Percentiles rank a stretch among this genome's conserved stretches.
These are phyloP conservation scores for Hemibagrus guttatus DNA, from an alignment of 2,797 vertebrate species.

Conservation along the genomic window DNA sequence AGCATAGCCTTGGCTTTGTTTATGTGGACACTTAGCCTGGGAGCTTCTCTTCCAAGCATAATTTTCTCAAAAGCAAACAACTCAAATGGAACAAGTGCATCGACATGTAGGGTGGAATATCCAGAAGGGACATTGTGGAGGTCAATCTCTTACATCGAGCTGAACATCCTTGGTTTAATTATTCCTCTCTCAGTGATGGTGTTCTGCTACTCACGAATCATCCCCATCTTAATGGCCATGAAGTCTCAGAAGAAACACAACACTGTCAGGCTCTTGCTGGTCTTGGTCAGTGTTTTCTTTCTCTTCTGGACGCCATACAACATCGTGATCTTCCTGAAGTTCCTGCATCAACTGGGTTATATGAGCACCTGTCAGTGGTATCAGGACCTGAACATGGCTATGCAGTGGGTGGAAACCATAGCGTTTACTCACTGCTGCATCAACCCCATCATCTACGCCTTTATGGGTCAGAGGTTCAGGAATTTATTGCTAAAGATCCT, in stretches of 20 bases:
- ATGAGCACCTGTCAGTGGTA: background rate
- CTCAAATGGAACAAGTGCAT: background rate
- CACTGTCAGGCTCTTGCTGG: slow-evolving; percentile 66
- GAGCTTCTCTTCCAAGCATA: slow-evolving; percentile 69
- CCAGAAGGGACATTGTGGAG: slow-evolving; percentile 56
- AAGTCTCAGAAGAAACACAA: slow-evolving; percentile 66
- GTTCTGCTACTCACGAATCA: too few relatives aligned
- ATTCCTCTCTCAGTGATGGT: too few relatives aligned
- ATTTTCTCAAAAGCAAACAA: slow-evolving; percentile 65
- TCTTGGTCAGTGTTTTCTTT: slow-evolving; percentile 67
- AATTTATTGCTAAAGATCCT: slow-evolving; percentile 58
- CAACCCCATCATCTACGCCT: slow-evolving; percentile 78
- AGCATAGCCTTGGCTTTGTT: slow-evolving; percentile 61
- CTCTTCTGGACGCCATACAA: slow-evolving; percentile 76
- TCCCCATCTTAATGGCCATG: too few relatives aligned
- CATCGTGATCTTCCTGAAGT: slow-evolving; percentile 59
- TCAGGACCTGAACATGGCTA: too few relatives aligned
- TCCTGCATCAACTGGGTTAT: slow-evolving; percentile 37
- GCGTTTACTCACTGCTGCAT: slow-evolving; percentile 75
- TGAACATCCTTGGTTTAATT: slow-evolving; percentile 67
- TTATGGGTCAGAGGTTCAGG: slow-evolving; percentile 74
- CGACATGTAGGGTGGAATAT: slow-evolving; percentile 60
- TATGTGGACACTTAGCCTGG: slow-evolving; percentile 74
- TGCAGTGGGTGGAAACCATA: slow-evolving; percentile 63
- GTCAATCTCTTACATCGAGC: slow-evolving; percentile 59